Evolutionary conservation across 2,797 vertebrate genomes (phyloP).

Genomic region (Aldrovandia affinis): DNA sequence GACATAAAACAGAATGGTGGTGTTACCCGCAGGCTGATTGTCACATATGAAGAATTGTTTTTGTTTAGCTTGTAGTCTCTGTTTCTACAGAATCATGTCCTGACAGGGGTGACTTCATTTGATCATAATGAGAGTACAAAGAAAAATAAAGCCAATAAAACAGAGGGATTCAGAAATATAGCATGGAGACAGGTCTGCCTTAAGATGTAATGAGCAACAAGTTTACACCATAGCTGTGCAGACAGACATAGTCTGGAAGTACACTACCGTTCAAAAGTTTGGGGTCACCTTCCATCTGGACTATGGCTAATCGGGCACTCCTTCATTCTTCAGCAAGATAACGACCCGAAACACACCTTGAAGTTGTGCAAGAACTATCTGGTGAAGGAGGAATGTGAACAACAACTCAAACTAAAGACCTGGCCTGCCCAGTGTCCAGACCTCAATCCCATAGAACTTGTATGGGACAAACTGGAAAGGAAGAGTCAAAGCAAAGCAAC

Average conservation of each 20-base stretch:
- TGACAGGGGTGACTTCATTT: conserved; percentile 51
- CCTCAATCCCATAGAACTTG: no score
- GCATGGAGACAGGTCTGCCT: conserved; percentile 64
- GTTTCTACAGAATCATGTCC: conserved; percentile 51
- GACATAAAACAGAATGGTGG: not conserved
- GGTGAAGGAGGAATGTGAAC: no score
- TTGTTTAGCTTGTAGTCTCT: conserved; percentile 56
- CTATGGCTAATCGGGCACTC: no score
- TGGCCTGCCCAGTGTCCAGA: no score
- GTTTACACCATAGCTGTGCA: conserved; percentile 43
- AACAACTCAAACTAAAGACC: no score
- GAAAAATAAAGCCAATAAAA: conserved; percentile 53
- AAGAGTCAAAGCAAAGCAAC: no score
- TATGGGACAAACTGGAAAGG: no score
- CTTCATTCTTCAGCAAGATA: no score
- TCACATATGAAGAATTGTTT: conserved; percentile 34
- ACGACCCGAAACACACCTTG: no score
- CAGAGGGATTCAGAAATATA: conserved; percentile 48
- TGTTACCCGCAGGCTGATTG: not conserved
- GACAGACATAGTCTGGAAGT: not conserved
- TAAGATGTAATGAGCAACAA: conserved; percentile 76
- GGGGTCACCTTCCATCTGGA: no score
- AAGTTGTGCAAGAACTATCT: no score
- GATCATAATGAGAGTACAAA: conserved; percentile 64
- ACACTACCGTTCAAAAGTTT: no score